Evolutionary conservation across 2,888 invertebrate genomes (phyloP).

Genomic region (Ectemnius lituratus): DNA sequence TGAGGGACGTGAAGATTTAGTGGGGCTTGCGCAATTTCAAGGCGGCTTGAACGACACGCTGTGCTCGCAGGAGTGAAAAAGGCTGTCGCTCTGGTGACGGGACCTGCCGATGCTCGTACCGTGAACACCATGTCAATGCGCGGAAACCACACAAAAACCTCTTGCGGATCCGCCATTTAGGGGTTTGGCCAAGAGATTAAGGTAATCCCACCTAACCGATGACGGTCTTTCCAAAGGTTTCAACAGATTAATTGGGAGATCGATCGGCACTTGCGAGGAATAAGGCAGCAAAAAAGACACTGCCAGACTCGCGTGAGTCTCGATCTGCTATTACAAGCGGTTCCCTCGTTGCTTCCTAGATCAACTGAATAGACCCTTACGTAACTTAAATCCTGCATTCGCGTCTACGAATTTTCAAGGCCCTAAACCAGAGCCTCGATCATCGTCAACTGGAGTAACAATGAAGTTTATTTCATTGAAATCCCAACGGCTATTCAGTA

Average conservation of each 20-base stretch:
- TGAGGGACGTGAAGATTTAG: not conserved
- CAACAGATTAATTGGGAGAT: slow-evolving; percentile 73
- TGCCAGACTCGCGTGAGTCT: too few relatives aligned
- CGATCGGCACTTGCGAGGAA: slow-evolving; percentile 56
- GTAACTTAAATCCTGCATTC: too few relatives aligned
- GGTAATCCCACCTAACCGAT: slow-evolving; percentile 73
- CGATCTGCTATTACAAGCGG: too few relatives aligned
- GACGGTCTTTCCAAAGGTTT: slow-evolving; percentile 74
- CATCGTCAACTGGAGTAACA: too few relatives aligned
- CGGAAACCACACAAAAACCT: slow-evolving; percentile 67
- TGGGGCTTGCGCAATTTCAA: not conserved
- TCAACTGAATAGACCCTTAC: too few relatives aligned
- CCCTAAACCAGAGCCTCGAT: too few relatives aligned
- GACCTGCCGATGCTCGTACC: slow-evolving; percentile 25
- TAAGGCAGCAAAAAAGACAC: too few relatives aligned
- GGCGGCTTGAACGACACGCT: not conserved
- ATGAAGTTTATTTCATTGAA: too few relatives aligned
- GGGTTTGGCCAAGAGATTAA: slow-evolving; percentile 66
- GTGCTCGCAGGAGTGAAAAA: not conserved
- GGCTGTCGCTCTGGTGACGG: not conserved
- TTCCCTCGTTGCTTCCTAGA: too few relatives aligned
- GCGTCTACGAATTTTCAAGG: too few relatives aligned
- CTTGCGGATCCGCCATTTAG: slow-evolving; percentile 29
- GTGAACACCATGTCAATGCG: slow-evolving; percentile 61
- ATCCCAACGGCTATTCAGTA: too few relatives aligned